Evolutionary conservation across 2,797 vertebrate genomes (phyloP), one percentile per base, ranked within the genome.

Genomic region (Gymnopithys bicolor): DNA sequence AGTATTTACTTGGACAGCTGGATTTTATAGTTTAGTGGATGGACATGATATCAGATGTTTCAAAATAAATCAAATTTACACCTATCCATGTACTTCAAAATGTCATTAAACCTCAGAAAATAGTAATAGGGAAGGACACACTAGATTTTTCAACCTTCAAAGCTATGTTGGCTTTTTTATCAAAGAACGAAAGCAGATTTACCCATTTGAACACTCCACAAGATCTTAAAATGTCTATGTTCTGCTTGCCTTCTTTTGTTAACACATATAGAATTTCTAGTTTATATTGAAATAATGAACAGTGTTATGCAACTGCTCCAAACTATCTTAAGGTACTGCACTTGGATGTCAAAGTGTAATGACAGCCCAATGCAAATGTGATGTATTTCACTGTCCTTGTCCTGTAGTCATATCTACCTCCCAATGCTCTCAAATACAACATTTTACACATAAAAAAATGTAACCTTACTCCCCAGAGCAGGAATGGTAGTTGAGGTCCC

Each of bases 1-100:
- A 60, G 6, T 75, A 83, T 90, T 91, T 87, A 83, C 52, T 87
- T 76, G 80, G 70, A 82, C 80, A 94, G 85, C 46, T 82, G 89
- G 52, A 94, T 89, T 93, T 96, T 59, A 89, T 13, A 45, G 45
- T 84, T 91, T 91, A 52, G 11, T 63, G 69, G 48, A 66, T 41
- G 43, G 52, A 67, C 41, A 9, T 51, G 35, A 39, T 75, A 86
- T 78, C 77, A 84, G 37, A 84, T 91, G 63, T 78, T 83, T 48
- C 66, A 86, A 96, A 93, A 79, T 22, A 93, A 91, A 84, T 58
- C 60, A 70, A 64, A 60, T 81, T 82, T 84, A 70, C 33, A 87
- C 15, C 16, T 69, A 75, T 69, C 11, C 56, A 23, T 56, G 6
- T 45, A 48, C 32, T 79, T 37, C 49, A 81, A 85, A 83, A 89